Base-by-base conservation (phyloP, 2,888 invertebrate genomes). In the Phaedon cochleariae region DNA sequence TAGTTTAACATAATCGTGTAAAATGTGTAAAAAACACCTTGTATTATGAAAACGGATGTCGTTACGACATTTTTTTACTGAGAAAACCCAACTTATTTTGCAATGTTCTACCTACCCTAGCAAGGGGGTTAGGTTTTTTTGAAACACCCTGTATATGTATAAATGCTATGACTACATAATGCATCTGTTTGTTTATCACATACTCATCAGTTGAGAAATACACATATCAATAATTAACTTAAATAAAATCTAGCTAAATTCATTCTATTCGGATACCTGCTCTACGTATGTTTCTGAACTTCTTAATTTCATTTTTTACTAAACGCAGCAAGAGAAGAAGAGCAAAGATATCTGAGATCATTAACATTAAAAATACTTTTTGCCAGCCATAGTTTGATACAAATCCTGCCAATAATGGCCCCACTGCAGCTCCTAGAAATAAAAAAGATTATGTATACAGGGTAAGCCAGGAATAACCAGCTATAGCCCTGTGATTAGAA, bases 361-460 rank as follows among this genome's bases (percentile, higher is more conserved):
- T 96, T 12, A 97, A 88, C 94, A 97, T 94, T 76, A 92, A 90
- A 85, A 97, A 97, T 0, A 97, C 97, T 78, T 91, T 87, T 49
- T 90, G 86, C 97, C 97, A 97, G 15, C 91, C 91, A 34, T 84
- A 80, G 70, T 85, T 84, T 0, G 93, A 92, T 9, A 96, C 90
- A 52, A 94, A 87, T 55, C 93, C 97, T 1, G 94, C 97, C 62
- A 98, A 79, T 74, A 97, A 85, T 0, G 98, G 98, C 0, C 98
- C 97, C 18, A 97, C 86, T 0, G 97, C 97, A 51, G 97, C 97
- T 61, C 97, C 95, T 91, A 80, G 48, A 80, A 77, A 59, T 29
- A 54, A 60, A 66, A 62, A 48, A 48, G 7, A 26, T 26, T 26
- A 26, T n/a, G n/a, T n/a, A n/a, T n/a, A n/a, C n/a, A n/a, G n/a